Evolutionary conservation across 2,113 vertebrate genomes (phyloP).

Genomic region (Deroptyus accipitrinus): DNA sequence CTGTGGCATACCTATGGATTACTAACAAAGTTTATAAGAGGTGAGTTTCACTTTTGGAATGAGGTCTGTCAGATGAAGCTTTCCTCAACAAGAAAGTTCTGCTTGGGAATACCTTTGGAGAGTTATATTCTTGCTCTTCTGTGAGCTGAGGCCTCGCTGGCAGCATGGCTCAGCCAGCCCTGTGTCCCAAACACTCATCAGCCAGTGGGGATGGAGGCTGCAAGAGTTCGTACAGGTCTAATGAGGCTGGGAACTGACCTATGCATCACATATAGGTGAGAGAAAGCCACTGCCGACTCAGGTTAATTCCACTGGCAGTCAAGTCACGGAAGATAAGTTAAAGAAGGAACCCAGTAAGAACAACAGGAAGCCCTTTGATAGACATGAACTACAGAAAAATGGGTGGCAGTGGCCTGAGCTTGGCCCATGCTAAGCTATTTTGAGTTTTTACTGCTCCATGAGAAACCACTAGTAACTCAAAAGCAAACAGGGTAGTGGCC

Average conservation of each 20-base stretch:
- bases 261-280: not conserved
- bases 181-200: not conserved
- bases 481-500: conserved; percentile 57
- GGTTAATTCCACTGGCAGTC: not conserved
- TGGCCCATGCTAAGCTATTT: conserved; percentile 11
- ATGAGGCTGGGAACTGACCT: not conserved
- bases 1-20: not conserved
- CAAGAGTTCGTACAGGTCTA: not conserved
- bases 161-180: not conserved
- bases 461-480: conserved; percentile 52
- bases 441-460: not conserved
- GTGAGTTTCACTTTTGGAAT: not conserved
- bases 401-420: not conserved
- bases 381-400: not conserved
- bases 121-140: not conserved
- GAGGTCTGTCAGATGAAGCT: not conserved
- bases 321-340: not conserved
- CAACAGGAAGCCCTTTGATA: not conserved
- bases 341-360: not conserved
- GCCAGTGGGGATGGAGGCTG: not conserved
- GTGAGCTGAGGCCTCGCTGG: not conserved
- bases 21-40: not conserved
- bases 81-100: not conserved
- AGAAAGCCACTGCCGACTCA: not conserved
- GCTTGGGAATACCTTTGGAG: not conserved